Percentiles rank a stretch among this genome's conserved stretches.
Evolutionary conservation across 2,113 vertebrate genomes (phyloP).

Genomic region (Centrocercus urophasianus): DNA sequence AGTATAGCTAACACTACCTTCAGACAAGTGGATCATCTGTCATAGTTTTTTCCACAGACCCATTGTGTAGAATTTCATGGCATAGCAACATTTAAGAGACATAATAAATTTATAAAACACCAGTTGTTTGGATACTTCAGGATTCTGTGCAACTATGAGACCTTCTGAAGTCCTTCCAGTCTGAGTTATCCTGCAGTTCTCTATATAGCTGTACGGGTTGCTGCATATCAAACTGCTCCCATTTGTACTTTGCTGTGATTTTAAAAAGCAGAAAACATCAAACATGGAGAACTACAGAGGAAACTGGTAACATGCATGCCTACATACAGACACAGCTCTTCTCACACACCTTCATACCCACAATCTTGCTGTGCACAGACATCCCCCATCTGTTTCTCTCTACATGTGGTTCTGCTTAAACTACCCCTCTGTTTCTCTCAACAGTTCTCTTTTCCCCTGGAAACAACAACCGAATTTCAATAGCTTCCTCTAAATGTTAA

Average conservation of each 20-base stretch:
- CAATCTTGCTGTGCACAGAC: not conserved
- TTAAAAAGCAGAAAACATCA: not conserved
- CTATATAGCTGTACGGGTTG: not conserved
- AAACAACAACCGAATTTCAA: not conserved
- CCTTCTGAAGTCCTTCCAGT: not conserved
- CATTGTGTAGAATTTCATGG: not conserved
- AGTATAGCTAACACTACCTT: not conserved
- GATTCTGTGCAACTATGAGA: not conserved
- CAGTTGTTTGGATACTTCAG: not conserved
- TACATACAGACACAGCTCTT: not conserved
- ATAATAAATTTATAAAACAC: not conserved
- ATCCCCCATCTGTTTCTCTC: not conserved
- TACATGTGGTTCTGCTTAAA: not conserved
- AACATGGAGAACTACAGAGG: not conserved
- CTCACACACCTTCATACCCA: not conserved
- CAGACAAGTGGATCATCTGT: not conserved
- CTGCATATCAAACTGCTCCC: not conserved
- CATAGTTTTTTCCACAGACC: not conserved
- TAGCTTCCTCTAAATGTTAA: not conserved
- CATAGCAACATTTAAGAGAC: not conserved
- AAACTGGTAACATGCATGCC: not conserved
- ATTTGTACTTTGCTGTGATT: not conserved
- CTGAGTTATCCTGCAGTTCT: not conserved
- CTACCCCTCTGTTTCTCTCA: not conserved
- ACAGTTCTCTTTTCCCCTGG: not conserved